Evolutionary conservation across 2,113 vertebrate species (phyloP).

Genomic region (Pelobates fuscus): DNA sequence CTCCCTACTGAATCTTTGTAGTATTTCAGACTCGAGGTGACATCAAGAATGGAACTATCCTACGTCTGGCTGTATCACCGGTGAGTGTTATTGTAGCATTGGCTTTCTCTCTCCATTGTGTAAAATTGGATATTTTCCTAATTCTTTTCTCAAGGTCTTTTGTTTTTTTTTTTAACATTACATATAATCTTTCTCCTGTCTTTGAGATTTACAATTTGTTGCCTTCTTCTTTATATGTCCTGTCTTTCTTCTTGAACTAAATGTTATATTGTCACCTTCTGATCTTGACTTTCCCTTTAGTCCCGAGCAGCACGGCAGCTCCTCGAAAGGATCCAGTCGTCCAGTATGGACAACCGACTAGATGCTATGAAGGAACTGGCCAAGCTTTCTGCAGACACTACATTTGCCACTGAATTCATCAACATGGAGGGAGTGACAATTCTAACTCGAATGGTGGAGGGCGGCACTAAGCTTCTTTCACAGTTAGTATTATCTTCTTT

Average conservation of each 20-base stretch:
- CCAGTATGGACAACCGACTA: conserved; percentile 87
- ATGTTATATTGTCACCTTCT: not conserved
- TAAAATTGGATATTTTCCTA: no score
- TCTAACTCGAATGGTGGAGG: conserved; percentile 91
- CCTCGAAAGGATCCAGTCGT: conserved; percentile 90
- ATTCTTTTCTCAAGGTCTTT: no score
- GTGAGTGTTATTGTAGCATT: conserved; percentile 64
- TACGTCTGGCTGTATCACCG: conserved; percentile 92
- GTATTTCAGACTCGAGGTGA: conserved; percentile 88
- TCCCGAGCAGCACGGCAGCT: conserved; percentile 93
- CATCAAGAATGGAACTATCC: conserved; percentile 96
- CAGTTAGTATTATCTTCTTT: conserved; percentile 64
- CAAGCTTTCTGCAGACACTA: conserved; percentile 92
- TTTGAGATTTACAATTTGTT: not conserved
- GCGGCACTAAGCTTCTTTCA: conserved; percentile 86
- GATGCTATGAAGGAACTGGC: conserved; percentile 97
- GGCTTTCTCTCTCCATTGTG: not conserved
- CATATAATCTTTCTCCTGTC: not conserved
- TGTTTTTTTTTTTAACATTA: no score
- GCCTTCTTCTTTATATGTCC: conserved; percentile 2
- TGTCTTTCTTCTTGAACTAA: conserved; percentile 30
- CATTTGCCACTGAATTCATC: conserved; percentile 95
- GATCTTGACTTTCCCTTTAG: conserved; percentile 60
- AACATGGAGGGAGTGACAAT: conserved; percentile 95
- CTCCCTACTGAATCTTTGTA: conserved; percentile 40